Base-by-base conservation (phyloP, 2,888 invertebrate species). In the Ectemnius cavifrons region DNA sequence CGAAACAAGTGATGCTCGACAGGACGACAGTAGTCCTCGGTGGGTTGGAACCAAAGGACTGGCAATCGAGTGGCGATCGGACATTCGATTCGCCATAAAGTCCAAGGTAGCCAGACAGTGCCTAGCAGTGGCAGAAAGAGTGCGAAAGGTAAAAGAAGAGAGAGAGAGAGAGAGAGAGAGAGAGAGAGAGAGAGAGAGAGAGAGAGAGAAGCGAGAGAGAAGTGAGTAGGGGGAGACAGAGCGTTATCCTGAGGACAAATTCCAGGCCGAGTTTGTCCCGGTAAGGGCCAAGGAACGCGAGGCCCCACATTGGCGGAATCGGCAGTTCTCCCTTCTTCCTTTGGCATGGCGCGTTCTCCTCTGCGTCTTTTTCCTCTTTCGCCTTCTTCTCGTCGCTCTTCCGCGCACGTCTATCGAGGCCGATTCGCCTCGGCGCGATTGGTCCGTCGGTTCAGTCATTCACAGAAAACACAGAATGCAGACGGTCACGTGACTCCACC, bases 391-490 rank as follows among this genome's bases (percentile, higher is more conserved):
- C 57, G 59, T 78, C 76, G 77, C 76, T 73, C 76, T 76, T 63
- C 67, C 66, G 70, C 74, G 78, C 79, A 77, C 63, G 71, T 79
- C 78, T 78, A 74, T 83, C 80, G 8, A 37, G 78, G 72, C 67
- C 66, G 64, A 37, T 37, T 37, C 37, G 37, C 6, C 37, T 16
- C 57, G 52, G 77, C 75, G 76, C 80, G 84, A 83, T 84, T 85
- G 85, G 86, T 82, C 78, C 77, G 80, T 57, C 78, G 80, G 75
- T 78, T 79, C 82, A 89, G 89, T 89, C 90, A 90, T 90, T 89
- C 89, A 90, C 89, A 87, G 89, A 90, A 90, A 90, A 86, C 85
- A 84, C 85, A 87, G 85, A 88, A 87, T 87, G 85, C 86, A 88
- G 87, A 87, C 87, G 83, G 77, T 83, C 85, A 85, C 83, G 85